Conservation (phyloP, 2,888 invertebrate species). For the Habrosyne pyritoides region DNA sequence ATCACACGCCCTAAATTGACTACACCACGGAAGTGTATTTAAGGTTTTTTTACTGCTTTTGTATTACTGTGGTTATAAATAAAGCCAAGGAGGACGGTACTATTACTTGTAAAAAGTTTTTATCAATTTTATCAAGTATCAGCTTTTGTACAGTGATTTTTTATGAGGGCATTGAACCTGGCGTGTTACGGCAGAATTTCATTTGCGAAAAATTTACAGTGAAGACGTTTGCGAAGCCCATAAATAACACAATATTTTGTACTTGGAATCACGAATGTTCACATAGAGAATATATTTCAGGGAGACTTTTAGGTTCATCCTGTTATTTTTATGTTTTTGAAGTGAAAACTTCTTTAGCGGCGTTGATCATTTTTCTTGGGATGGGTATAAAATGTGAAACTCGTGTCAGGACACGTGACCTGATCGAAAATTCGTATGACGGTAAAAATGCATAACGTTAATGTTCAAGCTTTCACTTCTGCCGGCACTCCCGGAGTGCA, state of each 20-base stretch:
- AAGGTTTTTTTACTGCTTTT: not conserved
- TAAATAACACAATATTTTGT: not conserved
- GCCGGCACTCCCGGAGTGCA: too few relatives aligned
- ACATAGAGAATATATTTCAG: too few relatives aligned
- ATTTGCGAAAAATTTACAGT: not conserved
- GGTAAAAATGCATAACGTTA: too few relatives aligned
- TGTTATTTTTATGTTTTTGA: too few relatives aligned
- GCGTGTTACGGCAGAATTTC: not conserved
- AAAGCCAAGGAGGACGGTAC: not conserved
- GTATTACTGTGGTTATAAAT: not conserved
- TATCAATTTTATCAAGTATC: constrained; percentile 1
- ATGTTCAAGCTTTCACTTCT: too few relatives aligned
- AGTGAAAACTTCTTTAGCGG: too few relatives aligned
- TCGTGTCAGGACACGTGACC: too few relatives aligned
- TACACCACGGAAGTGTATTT: constrained; percentile 10
- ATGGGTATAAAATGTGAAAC: too few relatives aligned
- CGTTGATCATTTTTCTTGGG: too few relatives aligned
- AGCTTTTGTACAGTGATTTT: not conserved
- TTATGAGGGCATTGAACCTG: not conserved
- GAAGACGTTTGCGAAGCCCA: not conserved
- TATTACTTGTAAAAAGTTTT: not conserved
- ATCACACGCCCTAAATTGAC: constrained; percentile 16
- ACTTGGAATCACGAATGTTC: too few relatives aligned
- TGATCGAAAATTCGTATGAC: too few relatives aligned
- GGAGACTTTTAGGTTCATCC: too few relatives aligned